Conservation (phyloP, 2,113 vertebrate genomes). For the Paradoxurus hermaphroditus region DNA sequence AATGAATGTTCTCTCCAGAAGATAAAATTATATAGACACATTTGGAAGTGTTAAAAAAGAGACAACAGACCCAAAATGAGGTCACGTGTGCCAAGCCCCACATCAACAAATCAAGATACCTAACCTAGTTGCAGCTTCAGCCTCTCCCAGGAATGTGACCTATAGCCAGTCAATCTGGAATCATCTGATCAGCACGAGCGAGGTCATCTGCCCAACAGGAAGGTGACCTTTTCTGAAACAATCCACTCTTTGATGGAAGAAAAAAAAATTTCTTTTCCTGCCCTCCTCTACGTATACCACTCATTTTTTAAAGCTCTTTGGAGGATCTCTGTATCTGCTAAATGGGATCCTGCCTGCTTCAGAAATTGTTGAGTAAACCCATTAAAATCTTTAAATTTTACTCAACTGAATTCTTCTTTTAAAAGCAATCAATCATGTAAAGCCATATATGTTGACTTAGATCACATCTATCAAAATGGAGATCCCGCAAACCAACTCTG, state of each 20-base stretch:
- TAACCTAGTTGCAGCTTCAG: background rate
- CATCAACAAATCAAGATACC: background rate
- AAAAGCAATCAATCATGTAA: background rate
- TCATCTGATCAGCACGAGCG: background rate
- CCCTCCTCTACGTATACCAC: background rate
- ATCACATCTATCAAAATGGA: background rate
- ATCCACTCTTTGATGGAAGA: background rate
- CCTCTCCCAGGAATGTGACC: background rate
- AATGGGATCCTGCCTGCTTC: background rate
- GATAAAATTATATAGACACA: slow-evolving; percentile 25
- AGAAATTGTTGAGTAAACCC: background rate
- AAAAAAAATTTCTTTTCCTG: background rate
- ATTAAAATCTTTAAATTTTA: background rate
- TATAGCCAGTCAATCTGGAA: background rate
- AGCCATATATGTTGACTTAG: background rate
- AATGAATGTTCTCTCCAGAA: background rate
- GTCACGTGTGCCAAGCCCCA: background rate
- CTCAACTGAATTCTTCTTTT: background rate
- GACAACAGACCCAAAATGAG: background rate
- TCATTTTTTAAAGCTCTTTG: background rate
- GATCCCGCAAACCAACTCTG: background rate
- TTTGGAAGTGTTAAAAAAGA: background rate
- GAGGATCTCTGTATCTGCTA: background rate
- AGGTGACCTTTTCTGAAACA: background rate
- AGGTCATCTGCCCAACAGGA: background rate